Conservation (phyloP, 2,113 vertebrate species). For the Plectropomus leopardus region DNA sequence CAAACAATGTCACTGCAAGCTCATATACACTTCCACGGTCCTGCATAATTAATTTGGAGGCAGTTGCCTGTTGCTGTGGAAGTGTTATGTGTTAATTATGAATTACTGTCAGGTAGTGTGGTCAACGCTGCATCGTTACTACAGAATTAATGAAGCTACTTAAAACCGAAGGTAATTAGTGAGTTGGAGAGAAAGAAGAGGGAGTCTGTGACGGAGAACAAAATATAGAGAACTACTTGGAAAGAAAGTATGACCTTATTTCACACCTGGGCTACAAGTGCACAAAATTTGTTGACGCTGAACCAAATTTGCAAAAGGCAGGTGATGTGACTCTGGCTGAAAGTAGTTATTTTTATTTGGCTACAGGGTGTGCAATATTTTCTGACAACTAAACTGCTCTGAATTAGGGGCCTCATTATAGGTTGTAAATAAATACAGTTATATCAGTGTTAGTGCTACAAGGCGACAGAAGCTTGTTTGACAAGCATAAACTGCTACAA, state of each 20-base stretch:
- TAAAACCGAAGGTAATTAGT: conserved; percentile 58
- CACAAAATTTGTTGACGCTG: not conserved
- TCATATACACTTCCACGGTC: not conserved
- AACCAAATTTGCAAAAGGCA: not conserved
- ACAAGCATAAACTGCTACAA: not conserved
- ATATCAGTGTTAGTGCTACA: not conserved
- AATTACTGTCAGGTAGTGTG: conserved; percentile 53
- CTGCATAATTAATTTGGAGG: conserved; percentile 16
- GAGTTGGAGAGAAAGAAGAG: conserved; percentile 1
- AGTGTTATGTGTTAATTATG: conserved; percentile 50
- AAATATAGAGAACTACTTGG: not conserved
- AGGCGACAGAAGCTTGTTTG: not conserved
- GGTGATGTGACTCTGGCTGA: not conserved
- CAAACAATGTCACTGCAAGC: conserved; percentile 4
- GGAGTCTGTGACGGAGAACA: not conserved
- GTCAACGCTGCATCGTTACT: conserved; percentile 43
- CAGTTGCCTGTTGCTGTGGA: conserved; percentile 32
- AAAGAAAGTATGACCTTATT: conserved; percentile 17
- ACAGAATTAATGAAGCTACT: conserved; percentile 59
- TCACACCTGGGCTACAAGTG: not conserved
- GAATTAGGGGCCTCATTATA: not conserved
- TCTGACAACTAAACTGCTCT: not conserved
- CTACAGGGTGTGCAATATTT: not conserved
- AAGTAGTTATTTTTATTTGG: not conserved
- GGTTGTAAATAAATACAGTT: not conserved